Evolutionary conservation across 64 coral and sea anemone genomes (phyloP).

Genomic region (Catalaphyllia jardinei): DNA sequence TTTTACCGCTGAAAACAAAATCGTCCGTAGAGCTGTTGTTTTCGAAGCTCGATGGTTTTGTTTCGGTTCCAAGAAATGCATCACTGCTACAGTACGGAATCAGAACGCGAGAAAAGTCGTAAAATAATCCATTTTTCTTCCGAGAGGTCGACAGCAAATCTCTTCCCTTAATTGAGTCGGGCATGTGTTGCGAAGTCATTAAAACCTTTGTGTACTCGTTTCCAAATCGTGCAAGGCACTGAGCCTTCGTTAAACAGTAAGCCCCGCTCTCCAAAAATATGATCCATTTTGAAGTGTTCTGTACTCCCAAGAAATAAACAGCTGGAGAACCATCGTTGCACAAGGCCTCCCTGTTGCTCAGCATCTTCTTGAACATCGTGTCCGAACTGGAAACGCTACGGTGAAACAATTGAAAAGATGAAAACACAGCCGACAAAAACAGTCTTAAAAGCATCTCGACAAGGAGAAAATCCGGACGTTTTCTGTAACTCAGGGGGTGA

Average conservation of each 20-base stretch:
- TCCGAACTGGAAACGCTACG: background rate
- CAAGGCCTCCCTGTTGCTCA: background rate
- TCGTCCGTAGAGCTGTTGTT: background rate
- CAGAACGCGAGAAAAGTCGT: slow-evolving; percentile 3
- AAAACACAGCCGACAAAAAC: background rate
- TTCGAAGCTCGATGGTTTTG: background rate
- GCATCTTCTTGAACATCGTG: background rate
- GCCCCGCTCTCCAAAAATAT: slow-evolving; percentile 38
- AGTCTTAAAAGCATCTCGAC: background rate
- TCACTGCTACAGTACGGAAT: slow-evolving; percentile 36
- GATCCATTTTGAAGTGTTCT: slow-evolving; percentile 2
- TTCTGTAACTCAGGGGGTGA: background rate
- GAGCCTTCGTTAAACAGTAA: slow-evolving; percentile 20
- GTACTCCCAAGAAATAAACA: background rate
- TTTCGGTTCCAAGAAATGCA: slow-evolving; percentile 8
- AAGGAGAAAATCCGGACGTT: background rate
- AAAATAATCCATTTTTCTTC: background rate
- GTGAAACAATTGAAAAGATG: background rate
- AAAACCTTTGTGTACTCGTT: slow-evolving; percentile 10
- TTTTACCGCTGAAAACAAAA: slow-evolving; percentile 39
- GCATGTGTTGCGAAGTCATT: slow-evolving; percentile 23
- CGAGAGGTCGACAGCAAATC: background rate
- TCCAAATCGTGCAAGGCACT: slow-evolving; percentile 23
- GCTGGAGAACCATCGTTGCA: slow-evolving; percentile 5
- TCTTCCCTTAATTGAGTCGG: background rate